These are phyloP conservation scores for Drosophila mulleri DNA, from an alignment of 2,888 invertebrate species.

Conservation along the genomic window DNA sequence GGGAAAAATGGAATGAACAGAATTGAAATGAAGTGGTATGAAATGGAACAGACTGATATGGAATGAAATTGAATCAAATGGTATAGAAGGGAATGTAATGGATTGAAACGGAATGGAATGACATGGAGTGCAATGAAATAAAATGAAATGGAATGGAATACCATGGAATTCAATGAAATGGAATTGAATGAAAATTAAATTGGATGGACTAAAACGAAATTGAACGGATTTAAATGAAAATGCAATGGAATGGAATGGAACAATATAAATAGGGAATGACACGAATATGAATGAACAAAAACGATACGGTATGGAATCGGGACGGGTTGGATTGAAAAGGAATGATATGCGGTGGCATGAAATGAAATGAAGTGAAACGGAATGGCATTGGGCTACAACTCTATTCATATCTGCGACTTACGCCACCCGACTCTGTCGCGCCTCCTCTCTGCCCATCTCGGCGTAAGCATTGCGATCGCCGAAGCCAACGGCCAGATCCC, in stretches of 20 bases:
- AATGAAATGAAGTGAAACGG: neutral
- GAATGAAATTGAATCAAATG: neutral
- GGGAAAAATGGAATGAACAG: too few relatives aligned
- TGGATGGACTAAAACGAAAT: neutral
- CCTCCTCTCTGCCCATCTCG: slow-evolving; percentile 30
- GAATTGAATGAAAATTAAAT: too few relatives aligned
- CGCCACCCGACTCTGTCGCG: slow-evolving; percentile 17
- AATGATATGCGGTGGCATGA: too few relatives aligned
- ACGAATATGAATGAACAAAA: neutral
- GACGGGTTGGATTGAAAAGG: too few relatives aligned
- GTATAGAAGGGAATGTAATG: neutral
- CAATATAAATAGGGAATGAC: too few relatives aligned
- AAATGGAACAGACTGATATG: too few relatives aligned
- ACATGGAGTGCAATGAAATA: too few relatives aligned
- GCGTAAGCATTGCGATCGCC: slow-evolving; percentile 45
- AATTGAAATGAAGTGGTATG: too few relatives aligned
- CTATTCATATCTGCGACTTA: slow-evolving; percentile 17
- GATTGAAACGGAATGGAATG: neutral
- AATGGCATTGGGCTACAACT: neutral
- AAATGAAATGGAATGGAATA: neutral
- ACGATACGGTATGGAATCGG: too few relatives aligned
- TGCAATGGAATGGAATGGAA: too few relatives aligned
- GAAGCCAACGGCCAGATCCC: slow-evolving; percentile 54
- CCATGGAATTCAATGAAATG: neutral
- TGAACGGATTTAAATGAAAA: too few relatives aligned